phyloP scores from a whole-genome alignment of 2,888 invertebrate genomes.

The Argyra leucocephala region DNA sequence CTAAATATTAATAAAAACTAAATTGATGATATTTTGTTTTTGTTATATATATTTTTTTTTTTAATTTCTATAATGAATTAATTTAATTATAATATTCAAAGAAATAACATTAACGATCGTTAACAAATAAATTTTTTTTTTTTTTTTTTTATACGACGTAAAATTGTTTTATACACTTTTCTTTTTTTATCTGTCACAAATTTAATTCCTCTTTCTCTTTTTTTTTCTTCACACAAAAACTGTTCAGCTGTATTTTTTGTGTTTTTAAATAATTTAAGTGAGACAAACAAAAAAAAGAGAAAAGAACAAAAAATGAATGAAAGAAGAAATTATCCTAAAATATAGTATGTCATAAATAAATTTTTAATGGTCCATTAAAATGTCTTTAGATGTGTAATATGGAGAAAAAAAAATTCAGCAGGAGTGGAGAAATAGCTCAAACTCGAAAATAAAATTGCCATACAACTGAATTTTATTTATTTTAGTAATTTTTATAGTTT shows the following conservation, averaged over 20 bases:
- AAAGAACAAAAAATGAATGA: background rate
- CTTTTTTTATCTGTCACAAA: no score
- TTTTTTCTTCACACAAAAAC: no score
- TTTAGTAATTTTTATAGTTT: no score
- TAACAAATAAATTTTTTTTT: background rate
- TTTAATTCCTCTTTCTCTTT: no score
- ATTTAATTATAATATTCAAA: constrained; percentile 3
- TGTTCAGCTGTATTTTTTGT: no score
- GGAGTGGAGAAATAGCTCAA: no score
- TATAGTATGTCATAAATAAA: background rate
- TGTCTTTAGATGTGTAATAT: background rate
- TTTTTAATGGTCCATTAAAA: constrained; percentile 4
- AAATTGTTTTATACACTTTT: no score
- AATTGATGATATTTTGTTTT: background rate
- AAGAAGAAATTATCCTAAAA: background rate
- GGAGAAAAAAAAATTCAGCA: background rate
- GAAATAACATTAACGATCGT: background rate
- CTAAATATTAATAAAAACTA: background rate
- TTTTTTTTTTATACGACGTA: background rate
- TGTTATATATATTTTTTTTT: background rate
- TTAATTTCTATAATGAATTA: background rate
- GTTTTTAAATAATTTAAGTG: no score
- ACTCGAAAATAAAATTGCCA: no score
- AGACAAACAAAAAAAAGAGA: no score
- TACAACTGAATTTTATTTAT: no score